These are phyloP conservation scores for Bovichtus diacanthus DNA, from an alignment of 2,797 vertebrate genomes.

Conservation along the genomic window DNA sequence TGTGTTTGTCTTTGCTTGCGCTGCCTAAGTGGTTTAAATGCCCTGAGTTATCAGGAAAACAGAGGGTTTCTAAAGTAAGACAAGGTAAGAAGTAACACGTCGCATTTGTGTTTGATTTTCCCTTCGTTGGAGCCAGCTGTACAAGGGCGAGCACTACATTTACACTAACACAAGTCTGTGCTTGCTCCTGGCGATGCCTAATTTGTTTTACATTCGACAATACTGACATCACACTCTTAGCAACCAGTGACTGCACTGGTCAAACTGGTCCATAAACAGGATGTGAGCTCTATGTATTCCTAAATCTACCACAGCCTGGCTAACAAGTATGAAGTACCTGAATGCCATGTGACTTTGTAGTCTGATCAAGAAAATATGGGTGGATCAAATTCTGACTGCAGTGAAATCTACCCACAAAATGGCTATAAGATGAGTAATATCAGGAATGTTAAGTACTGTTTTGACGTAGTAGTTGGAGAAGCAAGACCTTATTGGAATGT, in stretches of 20 bases:
- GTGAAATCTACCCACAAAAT: background rate
- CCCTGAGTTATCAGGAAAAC: background rate
- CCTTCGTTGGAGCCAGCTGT: background rate
- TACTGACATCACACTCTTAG: background rate
- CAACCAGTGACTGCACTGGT: constrained; percentile 2
- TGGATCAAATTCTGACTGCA: background rate
- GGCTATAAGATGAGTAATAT: background rate
- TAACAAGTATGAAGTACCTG: background rate
- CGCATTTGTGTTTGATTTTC: constrained; percentile 27
- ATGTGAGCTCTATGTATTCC: background rate
- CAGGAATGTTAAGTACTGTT: background rate
- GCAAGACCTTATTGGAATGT: background rate
- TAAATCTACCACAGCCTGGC: background rate
- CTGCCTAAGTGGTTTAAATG: background rate
- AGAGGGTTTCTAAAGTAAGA: background rate
- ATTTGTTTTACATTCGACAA: constrained; percentile 24
- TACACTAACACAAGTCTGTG: constrained; percentile 33
- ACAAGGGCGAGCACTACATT: background rate
- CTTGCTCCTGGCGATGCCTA: background rate
- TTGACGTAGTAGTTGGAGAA: background rate
- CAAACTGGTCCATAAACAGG: constrained; percentile 17
- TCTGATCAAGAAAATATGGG: background rate
- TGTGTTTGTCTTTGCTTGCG: constrained; percentile 16
- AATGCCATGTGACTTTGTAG: background rate
- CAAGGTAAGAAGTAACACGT: background rate